A percentile compares a stretch with the other conserved stretches of the same genome.
Evolutionary conservation across 2,888 invertebrate species (phyloP).

Genomic region (Plebejus argus): DNA sequence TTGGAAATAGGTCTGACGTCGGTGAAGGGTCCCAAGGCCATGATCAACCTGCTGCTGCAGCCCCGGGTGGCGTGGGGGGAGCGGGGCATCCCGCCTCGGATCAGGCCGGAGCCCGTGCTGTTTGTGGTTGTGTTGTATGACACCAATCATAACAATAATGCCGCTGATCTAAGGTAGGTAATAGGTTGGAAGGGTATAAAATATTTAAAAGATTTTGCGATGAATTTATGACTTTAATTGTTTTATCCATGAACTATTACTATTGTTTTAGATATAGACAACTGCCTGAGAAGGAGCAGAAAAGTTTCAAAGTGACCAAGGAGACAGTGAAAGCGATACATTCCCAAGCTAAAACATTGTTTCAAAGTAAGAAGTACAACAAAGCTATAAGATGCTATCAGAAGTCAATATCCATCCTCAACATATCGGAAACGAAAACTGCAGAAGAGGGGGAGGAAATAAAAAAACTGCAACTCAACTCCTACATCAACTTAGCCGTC

Average conservation of each 20-base stretch:
- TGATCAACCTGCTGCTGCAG: constrained; percentile 57
- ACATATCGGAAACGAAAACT: constrained; percentile 53
- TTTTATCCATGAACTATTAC: not conserved
- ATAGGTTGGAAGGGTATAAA: constrained; percentile 43
- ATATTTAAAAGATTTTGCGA: not conserved
- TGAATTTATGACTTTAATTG: not conserved
- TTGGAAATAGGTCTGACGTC: constrained; percentile 60
- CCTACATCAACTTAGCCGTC: constrained; percentile 63
- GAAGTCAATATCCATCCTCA: constrained; percentile 57
- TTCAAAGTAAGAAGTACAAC: constrained; percentile 52
- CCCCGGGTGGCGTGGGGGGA: constrained; percentile 63
- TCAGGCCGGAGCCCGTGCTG: constrained; percentile 58
- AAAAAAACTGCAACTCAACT: constrained; percentile 55
- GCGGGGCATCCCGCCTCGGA: constrained; percentile 57
- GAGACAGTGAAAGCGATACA: constrained; percentile 61
- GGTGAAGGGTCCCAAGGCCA: constrained; percentile 59
- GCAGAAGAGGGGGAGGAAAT: constrained; percentile 52
- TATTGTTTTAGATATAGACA: constrained; percentile 61
- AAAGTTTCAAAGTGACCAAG: constrained; percentile 57
- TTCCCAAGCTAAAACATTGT: constrained; percentile 56
- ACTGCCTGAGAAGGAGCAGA: constrained; percentile 62
- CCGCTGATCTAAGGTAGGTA: constrained; percentile 55
- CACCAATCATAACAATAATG: constrained; percentile 50
- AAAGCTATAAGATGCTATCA: constrained; percentile 62
- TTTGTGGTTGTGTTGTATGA: constrained; percentile 59